Percentiles rank a stretch among this genome's conserved stretches.
These are phyloP conservation scores for Porites lobata DNA, from an alignment of 92 coral and sea anemone species.

Conservation along the genomic window DNA sequence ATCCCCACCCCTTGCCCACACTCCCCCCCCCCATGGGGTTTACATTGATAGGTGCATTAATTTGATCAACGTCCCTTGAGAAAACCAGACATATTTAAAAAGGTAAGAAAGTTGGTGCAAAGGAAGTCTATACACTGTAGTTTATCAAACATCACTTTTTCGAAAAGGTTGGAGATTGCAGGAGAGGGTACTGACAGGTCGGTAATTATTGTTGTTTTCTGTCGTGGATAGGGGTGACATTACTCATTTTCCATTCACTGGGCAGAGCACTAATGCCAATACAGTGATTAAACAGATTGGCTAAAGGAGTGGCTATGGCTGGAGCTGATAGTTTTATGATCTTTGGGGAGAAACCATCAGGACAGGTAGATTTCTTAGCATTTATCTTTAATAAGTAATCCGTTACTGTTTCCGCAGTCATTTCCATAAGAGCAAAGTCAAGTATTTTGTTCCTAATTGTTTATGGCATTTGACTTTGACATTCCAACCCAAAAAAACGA, in stretches of 20 bases:
- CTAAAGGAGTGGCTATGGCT: no score
- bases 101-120: constrained; percentile 35
- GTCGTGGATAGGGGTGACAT: constrained; percentile 1
- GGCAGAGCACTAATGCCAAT: no score
- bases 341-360: not conserved
- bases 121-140: constrained; percentile 1
- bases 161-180: no score
- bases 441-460: constrained; percentile 21
- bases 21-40: no score
- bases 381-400: not conserved
- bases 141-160: constrained; percentile 38
- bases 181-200: no score
- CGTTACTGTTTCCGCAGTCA: not conserved
- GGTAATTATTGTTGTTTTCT: no score
- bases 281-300: no score
- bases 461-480: constrained; percentile 27
- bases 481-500: constrained; percentile 10
- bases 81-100: constrained; percentile 39
- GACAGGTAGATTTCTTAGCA: not conserved
- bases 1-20: no score
- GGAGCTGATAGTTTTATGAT: no score
- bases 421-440: constrained; percentile 10
- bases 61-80: constrained; percentile 28
- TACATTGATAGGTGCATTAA: not conserved
- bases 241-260: not conserved